Percentiles rank a stretch among this genome's conserved stretches.
phyloP scores from a whole-genome alignment of 92 coral and sea anemone genomes.

The Anthopleura xanthogrammica region DNA sequence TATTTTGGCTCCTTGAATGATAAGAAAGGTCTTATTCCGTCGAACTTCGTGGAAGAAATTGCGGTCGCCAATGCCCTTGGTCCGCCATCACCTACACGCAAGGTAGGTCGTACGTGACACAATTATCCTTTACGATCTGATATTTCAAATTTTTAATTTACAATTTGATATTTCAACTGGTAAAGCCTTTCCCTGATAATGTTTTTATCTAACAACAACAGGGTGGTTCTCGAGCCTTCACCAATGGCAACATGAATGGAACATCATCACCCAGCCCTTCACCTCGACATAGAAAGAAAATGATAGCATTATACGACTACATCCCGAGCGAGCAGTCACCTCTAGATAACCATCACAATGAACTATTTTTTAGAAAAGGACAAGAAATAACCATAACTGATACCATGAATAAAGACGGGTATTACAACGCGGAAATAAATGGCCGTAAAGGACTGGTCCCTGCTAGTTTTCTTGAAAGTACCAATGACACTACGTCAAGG shows the following conservation, averaged over 20 bases:
- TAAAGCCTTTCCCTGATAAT: too few species aligned
- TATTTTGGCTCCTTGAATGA: conserved; percentile 82
- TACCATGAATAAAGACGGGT: conserved; percentile 84
- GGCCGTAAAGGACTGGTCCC: conserved; percentile 92
- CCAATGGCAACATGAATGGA: conserved; percentile 1
- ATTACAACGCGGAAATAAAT: conserved; percentile 73
- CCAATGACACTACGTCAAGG: background rate
- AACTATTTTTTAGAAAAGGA: conserved; percentile 84
- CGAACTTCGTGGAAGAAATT: conserved; percentile 96
- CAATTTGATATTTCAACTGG: background rate
- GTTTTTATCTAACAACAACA: background rate
- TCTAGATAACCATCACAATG: conserved; percentile 74
- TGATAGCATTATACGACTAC: conserved; percentile 95
- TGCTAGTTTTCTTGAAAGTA: conserved; percentile 74
- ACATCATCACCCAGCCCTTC: conserved; percentile 14
- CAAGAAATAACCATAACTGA: conserved; percentile 72
- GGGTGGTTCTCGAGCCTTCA: background rate
- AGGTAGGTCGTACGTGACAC: conserved; percentile 4
- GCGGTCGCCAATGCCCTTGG: conserved; percentile 82
- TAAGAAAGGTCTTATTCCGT: conserved; percentile 88
- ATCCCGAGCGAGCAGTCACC: conserved; percentile 91
- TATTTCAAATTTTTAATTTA: background rate
- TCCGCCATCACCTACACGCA: conserved; percentile 21
- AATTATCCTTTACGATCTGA: background rate
- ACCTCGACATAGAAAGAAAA: conserved; percentile 45